Evolutionary conservation across 2,797 vertebrate species (phyloP).

Genomic region (Pipistrellus pygmaeus): DNA sequence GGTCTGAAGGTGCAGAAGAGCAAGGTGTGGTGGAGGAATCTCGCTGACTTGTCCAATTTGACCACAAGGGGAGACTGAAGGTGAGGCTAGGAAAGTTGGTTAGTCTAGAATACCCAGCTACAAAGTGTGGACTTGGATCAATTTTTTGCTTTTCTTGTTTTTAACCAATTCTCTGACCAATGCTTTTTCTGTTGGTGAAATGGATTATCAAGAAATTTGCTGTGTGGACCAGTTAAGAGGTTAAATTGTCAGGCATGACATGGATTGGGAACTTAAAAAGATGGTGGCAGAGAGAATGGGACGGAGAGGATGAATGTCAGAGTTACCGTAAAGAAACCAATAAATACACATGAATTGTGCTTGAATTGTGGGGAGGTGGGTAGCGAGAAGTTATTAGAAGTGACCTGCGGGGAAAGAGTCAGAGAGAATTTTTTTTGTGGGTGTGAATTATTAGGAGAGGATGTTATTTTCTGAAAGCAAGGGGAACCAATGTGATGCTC

Average conservation of each 20-base stretch:
- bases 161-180: not conserved
- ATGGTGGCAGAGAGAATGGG: not conserved
- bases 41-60: not conserved
- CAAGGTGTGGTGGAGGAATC: not conserved
- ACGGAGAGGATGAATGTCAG: not conserved
- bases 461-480: not conserved
- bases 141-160: not conserved
- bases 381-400: not conserved
- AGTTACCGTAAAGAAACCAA: not conserved
- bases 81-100: not conserved
- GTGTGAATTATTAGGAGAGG: not conserved
- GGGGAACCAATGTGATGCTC: not conserved
- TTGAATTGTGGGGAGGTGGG: not conserved
- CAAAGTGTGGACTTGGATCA: not conserved
- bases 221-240: not conserved
- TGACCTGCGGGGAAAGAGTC: not conserved
- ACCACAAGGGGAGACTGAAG: not conserved
- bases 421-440: not conserved
- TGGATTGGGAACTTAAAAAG: not conserved
- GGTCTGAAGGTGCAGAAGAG: not conserved
- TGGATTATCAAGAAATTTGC: not conserved
- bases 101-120: not conserved
- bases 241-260: not conserved
- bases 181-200: constrained; percentile 27
- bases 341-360: not conserved